phyloP scores from a whole-genome alignment of 2,113 vertebrate genomes.

The Chauna torquata region DNA sequence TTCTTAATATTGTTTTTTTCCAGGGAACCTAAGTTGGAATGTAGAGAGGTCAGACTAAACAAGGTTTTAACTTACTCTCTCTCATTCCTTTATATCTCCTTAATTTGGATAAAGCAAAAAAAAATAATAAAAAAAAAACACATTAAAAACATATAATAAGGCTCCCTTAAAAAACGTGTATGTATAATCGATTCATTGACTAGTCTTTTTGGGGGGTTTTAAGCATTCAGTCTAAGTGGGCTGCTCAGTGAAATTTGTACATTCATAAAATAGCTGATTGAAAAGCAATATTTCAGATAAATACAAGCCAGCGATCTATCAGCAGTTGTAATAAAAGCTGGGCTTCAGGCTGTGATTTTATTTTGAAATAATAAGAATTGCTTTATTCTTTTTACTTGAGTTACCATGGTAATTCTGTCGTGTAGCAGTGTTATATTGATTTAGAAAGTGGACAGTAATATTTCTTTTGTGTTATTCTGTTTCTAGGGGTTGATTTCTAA shows the following conservation, averaged over 20 bases:
- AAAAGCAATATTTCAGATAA: conserved; percentile 97
- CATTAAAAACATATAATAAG: not conserved
- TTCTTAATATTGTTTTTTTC: not conserved
- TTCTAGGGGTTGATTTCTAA: conserved; percentile 99
- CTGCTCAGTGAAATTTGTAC: conserved; percentile 91
- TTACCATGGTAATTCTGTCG: conserved; percentile 99
- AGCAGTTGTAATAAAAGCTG: conserved; percentile 97
- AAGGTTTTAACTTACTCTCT: not conserved
- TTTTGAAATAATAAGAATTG: conserved; percentile 99
- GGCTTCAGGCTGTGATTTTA: conserved; percentile 97
- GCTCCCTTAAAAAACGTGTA: not conserved
- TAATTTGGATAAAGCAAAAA: not conserved
- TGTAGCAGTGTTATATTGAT: conserved; percentile 99
- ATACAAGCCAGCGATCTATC: conserved; percentile 93
- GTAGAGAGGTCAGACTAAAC: conserved; percentile 22
- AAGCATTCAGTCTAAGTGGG: conserved; percentile 84
- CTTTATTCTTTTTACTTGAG: conserved; percentile 97
- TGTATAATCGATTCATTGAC: conserved; percentile 77
- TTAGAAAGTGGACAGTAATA: conserved; percentile 99
- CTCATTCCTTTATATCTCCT: conserved; percentile 7
- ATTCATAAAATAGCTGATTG: conserved; percentile 95
- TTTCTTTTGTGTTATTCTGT: conserved; percentile 99
- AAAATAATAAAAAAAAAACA: too few species aligned
- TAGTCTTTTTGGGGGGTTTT: conserved; percentile 80
- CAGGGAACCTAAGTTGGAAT: not conserved